A percentile compares a stretch with the other conserved stretches of the same genome.
phyloP scores from a whole-genome alignment of 2,888 invertebrate species.

The Pyrrhosoma nymphula region DNA sequence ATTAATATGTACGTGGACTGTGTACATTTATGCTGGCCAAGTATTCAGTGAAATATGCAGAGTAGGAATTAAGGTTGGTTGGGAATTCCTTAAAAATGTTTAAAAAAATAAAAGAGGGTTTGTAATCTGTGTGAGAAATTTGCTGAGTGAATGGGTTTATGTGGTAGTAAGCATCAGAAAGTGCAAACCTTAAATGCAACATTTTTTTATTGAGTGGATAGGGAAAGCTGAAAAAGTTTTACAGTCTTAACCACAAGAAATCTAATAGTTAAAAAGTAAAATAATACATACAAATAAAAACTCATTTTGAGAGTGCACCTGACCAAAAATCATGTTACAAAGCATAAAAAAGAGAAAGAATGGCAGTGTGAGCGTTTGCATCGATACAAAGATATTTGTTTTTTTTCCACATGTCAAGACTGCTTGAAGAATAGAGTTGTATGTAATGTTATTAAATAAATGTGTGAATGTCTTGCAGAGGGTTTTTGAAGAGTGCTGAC shows the following conservation, averaged over 20 bases:
- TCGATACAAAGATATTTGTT: not conserved
- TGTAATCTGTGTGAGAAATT: slow-evolving; percentile 9
- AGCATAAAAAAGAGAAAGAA: slow-evolving; percentile 3
- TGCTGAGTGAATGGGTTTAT: slow-evolving; percentile 34
- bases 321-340: slow-evolving; percentile 56
- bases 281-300: slow-evolving; percentile 35
- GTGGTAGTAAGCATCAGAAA: slow-evolving; percentile 29
- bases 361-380: not conserved
- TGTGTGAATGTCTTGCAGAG: slow-evolving; percentile 3
- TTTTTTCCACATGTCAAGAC: not conserved
- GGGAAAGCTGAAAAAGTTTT: slow-evolving; percentile 29
- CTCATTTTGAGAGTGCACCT: not conserved
- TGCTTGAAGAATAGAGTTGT: not conserved
- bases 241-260: slow-evolving; percentile 31
- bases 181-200: slow-evolving; percentile 55
- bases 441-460: not conserved
- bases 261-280: slow-evolving; percentile 13
- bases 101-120: slow-evolving; percentile 21
- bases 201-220: slow-evolving; percentile 24
- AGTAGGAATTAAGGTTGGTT: not conserved
- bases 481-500: not conserved
- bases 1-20: not conserved
- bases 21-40: not conserved
- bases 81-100: slow-evolving; percentile 26
- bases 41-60: not conserved